Evolutionary conservation across 2,888 invertebrate genomes (phyloP).

Genomic region (Microplitis deprimator): DNA sequence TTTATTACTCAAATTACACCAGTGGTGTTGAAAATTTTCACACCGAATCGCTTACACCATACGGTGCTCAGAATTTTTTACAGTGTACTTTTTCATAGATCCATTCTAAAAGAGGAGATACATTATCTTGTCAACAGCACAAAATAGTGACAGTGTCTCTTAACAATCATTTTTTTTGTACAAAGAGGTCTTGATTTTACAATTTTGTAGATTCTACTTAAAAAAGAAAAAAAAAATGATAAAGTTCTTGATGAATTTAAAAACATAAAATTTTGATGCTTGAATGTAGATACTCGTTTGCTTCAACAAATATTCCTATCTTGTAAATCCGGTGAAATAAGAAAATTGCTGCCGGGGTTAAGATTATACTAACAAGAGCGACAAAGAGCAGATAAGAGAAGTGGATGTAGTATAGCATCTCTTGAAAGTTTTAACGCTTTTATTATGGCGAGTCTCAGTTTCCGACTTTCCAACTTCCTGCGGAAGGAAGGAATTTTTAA

Average conservation of each 20-base stretch:
- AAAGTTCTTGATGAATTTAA: background rate
- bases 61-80: no score
- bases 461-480: conserved; percentile 50
- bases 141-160: no score
- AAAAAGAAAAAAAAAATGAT: background rate
- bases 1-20: no score
- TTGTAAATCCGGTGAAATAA: conserved; percentile 6
- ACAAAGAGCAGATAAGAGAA: conserved; percentile 33
- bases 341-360: conserved; percentile 23
- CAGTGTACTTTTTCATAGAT: no score
- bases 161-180: no score
- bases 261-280: background rate
- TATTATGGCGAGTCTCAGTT: conserved; percentile 52
- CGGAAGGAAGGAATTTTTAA: conserved; percentile 54
- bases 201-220: no score
- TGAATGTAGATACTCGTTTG: background rate
- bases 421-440: conserved; percentile 51
- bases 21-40: no score
- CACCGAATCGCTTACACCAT: no score
- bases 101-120: no score
- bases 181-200: no score
- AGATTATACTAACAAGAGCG: conserved; percentile 39
- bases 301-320: background rate
- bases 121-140: no score
- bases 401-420: conserved; percentile 34